phyloP scores from a whole-genome alignment of 2,797 vertebrate species.

The Austrolebias charrua region DNA sequence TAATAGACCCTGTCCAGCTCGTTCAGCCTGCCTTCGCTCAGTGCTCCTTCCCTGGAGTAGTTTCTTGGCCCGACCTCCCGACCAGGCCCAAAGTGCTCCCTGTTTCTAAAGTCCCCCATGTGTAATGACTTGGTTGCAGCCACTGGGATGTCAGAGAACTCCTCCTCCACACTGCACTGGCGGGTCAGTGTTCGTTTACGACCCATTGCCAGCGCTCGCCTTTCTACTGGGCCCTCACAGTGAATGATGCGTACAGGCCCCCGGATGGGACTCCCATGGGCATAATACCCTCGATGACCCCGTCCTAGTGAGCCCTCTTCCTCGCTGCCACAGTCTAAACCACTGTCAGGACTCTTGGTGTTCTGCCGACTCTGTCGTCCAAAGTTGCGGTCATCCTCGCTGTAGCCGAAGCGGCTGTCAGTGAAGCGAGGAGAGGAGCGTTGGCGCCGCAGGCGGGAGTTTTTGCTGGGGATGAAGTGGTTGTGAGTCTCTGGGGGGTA shows the following conservation, averaged over 20 bases:
- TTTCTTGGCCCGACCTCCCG: constrained; percentile 61
- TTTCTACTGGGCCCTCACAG: constrained; percentile 80
- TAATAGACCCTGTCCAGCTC: constrained; percentile 84
- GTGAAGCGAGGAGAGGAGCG: constrained; percentile 77
- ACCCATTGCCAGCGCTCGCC: constrained; percentile 81
- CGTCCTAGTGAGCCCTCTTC: constrained; percentile 85
- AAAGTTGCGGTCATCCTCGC: constrained; percentile 73
- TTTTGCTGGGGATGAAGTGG: constrained; percentile 67
- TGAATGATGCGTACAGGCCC: constrained; percentile 76
- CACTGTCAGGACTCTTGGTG: constrained; percentile 93
- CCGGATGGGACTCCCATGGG: constrained; percentile 70
- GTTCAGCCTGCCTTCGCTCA: constrained; percentile 79
- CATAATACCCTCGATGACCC: constrained; percentile 67
- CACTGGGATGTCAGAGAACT: constrained; percentile 79
- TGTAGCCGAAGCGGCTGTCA: constrained; percentile 75
- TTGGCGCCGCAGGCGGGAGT: constrained; percentile 73
- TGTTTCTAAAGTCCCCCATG: constrained; percentile 74
- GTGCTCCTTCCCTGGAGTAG: constrained; percentile 74
- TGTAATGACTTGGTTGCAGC: constrained; percentile 63
- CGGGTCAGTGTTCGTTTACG: constrained; percentile 89
- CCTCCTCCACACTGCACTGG: constrained; percentile 92
- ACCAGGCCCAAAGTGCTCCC: constrained; percentile 70
- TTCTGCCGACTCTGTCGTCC: constrained; percentile 78
- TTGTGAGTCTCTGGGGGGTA: constrained; percentile 69
- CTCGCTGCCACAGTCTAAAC: constrained; percentile 94